A percentile compares a stretch with the other conserved stretches of the same genome.
Evolutionary conservation across 1,140 invertebrate genomes (phyloP).

Genomic region (Ruditapes philippinarum): DNA sequence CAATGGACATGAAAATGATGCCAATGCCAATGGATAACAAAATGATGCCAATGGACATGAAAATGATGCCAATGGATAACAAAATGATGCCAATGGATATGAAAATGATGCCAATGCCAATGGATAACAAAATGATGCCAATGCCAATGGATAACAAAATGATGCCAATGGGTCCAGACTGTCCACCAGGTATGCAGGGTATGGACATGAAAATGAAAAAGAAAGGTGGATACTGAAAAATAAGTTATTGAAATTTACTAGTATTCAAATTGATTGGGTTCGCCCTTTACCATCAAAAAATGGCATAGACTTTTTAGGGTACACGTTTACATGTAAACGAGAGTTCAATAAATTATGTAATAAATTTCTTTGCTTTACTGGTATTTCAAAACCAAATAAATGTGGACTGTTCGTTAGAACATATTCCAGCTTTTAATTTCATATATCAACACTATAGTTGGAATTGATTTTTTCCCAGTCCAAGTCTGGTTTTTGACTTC

Average conservation of each 20-base stretch:
- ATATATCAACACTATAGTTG: too few relatives aligned
- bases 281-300: not conserved
- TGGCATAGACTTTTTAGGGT: not conserved
- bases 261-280: conserved; percentile 14
- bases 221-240: conserved; percentile 1
- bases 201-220: conserved; percentile 11
- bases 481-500: too few relatives aligned
- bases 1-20: conserved; percentile 9
- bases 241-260: not conserved
- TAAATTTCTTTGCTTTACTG: not conserved
- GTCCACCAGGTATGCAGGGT: too few relatives aligned
- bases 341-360: not conserved
- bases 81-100: not conserved
- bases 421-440: too few relatives aligned
- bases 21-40: not conserved
- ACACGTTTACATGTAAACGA: not conserved
- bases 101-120: conserved; percentile 28
- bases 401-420: too few relatives aligned
- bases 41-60: conserved; percentile 7
- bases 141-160: conserved; percentile 12
- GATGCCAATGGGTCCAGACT: conserved; percentile 18
- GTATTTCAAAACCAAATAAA: too few relatives aligned
- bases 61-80: not conserved
- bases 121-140: not conserved
- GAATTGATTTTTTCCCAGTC: too few relatives aligned